Base-by-base conservation (phyloP, 2,888 invertebrate species). In the Thyatira batis region DNA sequence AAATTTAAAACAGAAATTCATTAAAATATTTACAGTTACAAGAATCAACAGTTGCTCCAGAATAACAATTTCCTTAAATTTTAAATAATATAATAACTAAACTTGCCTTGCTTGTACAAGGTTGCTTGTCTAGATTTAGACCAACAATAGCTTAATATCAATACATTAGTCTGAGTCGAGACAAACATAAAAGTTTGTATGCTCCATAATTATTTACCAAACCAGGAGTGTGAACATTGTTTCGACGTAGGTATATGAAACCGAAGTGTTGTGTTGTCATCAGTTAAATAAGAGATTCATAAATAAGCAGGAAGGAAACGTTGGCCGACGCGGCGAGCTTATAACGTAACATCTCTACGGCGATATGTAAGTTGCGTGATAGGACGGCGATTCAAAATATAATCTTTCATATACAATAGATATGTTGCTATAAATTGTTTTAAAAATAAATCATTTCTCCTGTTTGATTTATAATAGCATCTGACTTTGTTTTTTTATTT, bases 11-110 rank as follows among this genome's bases (percentile, higher is more conserved):
- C 83, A 84, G 78, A 86, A 85, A 82, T 81, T 76, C 75, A 78
- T 82, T 67, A 82, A 80, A 83, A 82, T 91, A 91, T 91, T 89
- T 91, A 91, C 90, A 91, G 71, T 80, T 83, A 87, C 75, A 86
- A 84, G 80, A 85, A 85, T 80, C 85, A 89, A 90, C 88, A 89
- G 82, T 82, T 76, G 78, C 78, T 78, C 73, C 82, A 80, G 84
- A 83, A 78, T 84, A 89, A 89, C 87, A 85, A 87, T 82, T 84
- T 80, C 69, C 74, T 78, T 81, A 84, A 72, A 70, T 71, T 74
- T 3, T 80, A 82, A 84, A 80, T 60, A 69, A 75, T 74, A 46
- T 61, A 58, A 60, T 57, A 46, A 27, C 63, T 52, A 55, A 53
- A 48, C 44, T 10, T 17, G 48, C 17, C 17, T 20, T n/a, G n/a